Evolutionary conservation across 2,888 invertebrate genomes (phyloP), one percentile per base, ranked within the genome.

Genomic region (Colletes collaris): DNA sequence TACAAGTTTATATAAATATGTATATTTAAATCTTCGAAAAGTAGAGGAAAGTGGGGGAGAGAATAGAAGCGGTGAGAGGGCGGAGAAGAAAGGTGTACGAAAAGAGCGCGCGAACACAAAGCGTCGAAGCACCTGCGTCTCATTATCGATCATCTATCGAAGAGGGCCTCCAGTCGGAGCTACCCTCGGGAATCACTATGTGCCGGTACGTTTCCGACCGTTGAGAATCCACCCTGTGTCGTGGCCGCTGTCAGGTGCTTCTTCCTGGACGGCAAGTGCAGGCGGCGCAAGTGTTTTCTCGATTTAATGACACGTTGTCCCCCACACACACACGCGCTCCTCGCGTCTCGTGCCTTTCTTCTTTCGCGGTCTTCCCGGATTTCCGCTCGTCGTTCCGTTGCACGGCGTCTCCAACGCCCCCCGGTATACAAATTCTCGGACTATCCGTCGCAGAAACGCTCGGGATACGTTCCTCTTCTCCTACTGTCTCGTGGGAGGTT

Each of bases 211-310:
- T 62, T 74, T 72, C 58, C 66, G 85, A 86, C 86, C 86, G 86
- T 86, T 86, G 82, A 69, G 87, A 86, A 88, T 81, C 84, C 86
- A 90, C 89, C 89, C 89, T 78, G 83, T 53, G 82, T 59, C 68
- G 84, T 82, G 83, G 84, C 75, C 76, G 78, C 71, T 89, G 90
- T 92, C 92, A 92, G 92, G 92, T 92, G 92, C 90, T 87, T 87
- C 91, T 91, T 92, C 92, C 92, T 91, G 91, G 88, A 90, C 88
- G 90, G 90, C 92, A 92, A 92, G 92, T 92, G 91, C 91, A 89
- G 86, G 86, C 88, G 88, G 89, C 87, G 86, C 90, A 89, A 90
- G 90, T 89, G 89, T 87, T 88, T 91, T 89, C 90, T 90, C 91
- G 91, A 91, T 90, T 91, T 91, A 91, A 92, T 91, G 91, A 90